A percentile compares a stretch with the other conserved stretches of the same genome.
Evolutionary conservation across 2,113 vertebrate species (phyloP).

Genomic region (Oxygymnocypris stewartii): DNA sequence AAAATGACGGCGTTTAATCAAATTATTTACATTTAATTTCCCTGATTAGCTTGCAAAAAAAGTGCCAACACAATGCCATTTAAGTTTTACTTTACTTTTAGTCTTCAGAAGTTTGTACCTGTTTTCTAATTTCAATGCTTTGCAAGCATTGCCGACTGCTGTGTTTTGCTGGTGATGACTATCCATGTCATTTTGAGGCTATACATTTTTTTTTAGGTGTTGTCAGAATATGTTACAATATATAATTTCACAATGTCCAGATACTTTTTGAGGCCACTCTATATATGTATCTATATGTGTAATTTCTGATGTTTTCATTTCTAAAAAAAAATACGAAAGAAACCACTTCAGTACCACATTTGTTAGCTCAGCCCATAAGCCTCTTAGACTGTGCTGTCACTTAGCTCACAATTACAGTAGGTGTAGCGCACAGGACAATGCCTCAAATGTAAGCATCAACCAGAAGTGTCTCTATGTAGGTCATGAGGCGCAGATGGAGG

Average conservation of each 20-base stretch:
- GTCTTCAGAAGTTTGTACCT: neutral
- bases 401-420: slow-evolving; percentile 30
- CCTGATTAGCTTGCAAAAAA: neutral
- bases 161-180: neutral
- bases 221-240: neutral
- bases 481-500: slow-evolving; percentile 51
- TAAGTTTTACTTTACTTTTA: neutral
- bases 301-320: neutral
- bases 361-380: slow-evolving; percentile 1
- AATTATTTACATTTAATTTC: neutral
- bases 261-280: neutral
- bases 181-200: neutral
- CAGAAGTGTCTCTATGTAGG: slow-evolving; percentile 55
- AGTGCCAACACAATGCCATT: neutral
- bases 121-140: neutral
- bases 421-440: slow-evolving; percentile 23
- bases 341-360: neutral
- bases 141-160: neutral
- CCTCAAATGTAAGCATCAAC: slow-evolving; percentile 35
- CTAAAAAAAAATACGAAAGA: neutral
- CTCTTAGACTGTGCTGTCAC: slow-evolving; percentile 17
- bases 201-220: neutral
- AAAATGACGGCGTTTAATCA: neutral
- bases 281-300: neutral
- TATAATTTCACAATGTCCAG: neutral